Evolutionary conservation across 2,888 invertebrate species (phyloP), one percentile per base, ranked within the genome.

Genomic region (Tanytarsus gracilentus): DNA sequence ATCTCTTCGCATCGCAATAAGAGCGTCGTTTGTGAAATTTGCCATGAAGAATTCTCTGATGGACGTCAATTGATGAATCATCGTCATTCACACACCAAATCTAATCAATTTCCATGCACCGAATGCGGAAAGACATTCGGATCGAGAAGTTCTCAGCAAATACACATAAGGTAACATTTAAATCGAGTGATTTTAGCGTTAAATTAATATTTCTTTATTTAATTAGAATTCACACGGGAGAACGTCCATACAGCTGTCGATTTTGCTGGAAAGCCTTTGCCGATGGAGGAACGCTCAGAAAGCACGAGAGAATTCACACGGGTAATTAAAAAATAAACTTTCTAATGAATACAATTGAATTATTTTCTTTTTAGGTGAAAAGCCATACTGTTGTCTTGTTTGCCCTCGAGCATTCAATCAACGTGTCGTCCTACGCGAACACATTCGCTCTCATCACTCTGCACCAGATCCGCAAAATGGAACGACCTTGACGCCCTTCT

Each of bases 181-280:
- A n/a, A 7, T 50, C 14, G 14, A 25, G 9, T 50, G n/a, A 23
- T 11, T 18, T 52, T 33, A 27, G 18, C 21, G 11, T 2, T 9
- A 5, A 52, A 52, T 7, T n/a, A n/a, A n/a, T n/a, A n/a, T n/a
- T n/a, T n/a, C n/a, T n/a, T 40, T 51, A 29, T 48, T 25, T 40
- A 18, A 23, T 14, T 14, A 55, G 55, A 55, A 56, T 56, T 18
- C 40, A 56, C 11, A 36, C 49, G 14, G 62, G 85, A 3, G 90
- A 90, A 70, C 77, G 88, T 36, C 90, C 89, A 0, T 90, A 90
- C 67, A 88, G 86, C 0, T 90, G 90, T 69, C 79, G 86, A 8
- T 90, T 85, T 72, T 90, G 90, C 69, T 88, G 88, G 88, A 90
- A 90, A 69, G 89, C 89, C 0, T 90, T 90, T 70, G 90, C 90